phyloP scores from a whole-genome alignment of 2,797 vertebrate species.

The Microchirus variegatus region DNA sequence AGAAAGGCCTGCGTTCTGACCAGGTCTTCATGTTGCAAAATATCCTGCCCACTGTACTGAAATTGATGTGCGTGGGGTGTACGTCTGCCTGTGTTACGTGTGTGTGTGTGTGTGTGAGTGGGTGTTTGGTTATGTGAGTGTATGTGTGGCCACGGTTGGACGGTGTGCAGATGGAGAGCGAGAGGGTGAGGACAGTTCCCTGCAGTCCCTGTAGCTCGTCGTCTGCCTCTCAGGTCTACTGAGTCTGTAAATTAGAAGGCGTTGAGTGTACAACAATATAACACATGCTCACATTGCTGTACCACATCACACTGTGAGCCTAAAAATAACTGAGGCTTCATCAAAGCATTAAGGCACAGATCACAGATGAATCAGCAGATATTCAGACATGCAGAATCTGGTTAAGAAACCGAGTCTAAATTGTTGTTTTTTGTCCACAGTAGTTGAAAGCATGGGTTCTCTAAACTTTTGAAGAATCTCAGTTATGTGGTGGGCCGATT shows the following conservation, averaged over 20 bases:
- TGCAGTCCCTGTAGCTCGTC: slow-evolving; percentile 77
- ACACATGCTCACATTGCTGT: slow-evolving; percentile 41
- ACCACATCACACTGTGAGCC: slow-evolving; percentile 14
- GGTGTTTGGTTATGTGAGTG: slow-evolving; percentile 16
- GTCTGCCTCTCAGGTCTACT: slow-evolving; percentile 61
- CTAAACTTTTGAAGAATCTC: slow-evolving; percentile 63
- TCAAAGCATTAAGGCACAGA: background rate
- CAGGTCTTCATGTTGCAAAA: too few species aligned
- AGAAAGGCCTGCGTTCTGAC: too few species aligned
- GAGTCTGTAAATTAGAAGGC: slow-evolving; percentile 39
- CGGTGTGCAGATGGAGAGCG: slow-evolving; percentile 80
- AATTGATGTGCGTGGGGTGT: slow-evolving; percentile 8
- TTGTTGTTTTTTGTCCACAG: slow-evolving; percentile 40
- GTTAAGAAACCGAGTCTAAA: slow-evolving; percentile 39
- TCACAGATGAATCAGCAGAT: slow-evolving; percentile 51
- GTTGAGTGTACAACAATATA: slow-evolving; percentile 39
- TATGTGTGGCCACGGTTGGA: slow-evolving; percentile 37
- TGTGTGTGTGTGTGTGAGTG: slow-evolving; percentile 37
- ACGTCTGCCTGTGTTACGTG: slow-evolving; percentile 14
- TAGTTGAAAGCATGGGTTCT: slow-evolving; percentile 42
- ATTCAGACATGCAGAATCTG: slow-evolving; percentile 40
- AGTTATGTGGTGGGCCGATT: slow-evolving; percentile 54
- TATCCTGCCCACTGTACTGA: too few species aligned
- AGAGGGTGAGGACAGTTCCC: slow-evolving; percentile 77
- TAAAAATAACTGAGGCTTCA: slow-evolving; percentile 18